Conservation (phyloP, 2,888 invertebrate genomes). For the Endotricha flammealis region DNA sequence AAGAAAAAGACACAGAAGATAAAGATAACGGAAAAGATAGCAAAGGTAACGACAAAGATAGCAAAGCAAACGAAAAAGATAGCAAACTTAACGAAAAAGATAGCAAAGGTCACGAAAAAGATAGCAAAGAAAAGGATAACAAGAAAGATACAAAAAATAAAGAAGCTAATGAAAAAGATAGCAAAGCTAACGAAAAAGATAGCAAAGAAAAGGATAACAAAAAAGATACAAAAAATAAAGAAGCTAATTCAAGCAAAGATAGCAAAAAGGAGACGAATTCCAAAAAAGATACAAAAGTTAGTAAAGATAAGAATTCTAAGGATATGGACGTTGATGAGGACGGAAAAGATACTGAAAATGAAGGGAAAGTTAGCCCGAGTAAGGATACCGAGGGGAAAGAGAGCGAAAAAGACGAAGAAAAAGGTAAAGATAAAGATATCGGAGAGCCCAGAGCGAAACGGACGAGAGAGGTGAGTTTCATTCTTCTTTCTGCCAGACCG, state of each 20-base stretch:
- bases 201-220: slow-evolving; percentile 21
- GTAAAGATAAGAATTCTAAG: slow-evolving; percentile 11
- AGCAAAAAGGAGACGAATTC: slow-evolving; percentile 17
- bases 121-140: slow-evolving; percentile 19
- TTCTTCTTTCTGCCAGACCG: too few species aligned
- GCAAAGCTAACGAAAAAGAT: slow-evolving; percentile 21
- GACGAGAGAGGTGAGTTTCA: slow-evolving; percentile 60
- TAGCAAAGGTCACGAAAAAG: slow-evolving; percentile 20
- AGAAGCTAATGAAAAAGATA: slow-evolving; percentile 11
- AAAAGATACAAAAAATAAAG: slow-evolving; percentile 12
- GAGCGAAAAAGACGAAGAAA: slow-evolving; percentile 21
- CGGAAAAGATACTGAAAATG: slow-evolving; percentile 10
- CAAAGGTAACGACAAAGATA: background rate
- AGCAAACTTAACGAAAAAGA: slow-evolving; percentile 15
- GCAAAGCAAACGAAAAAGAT: slow-evolving; percentile 17
- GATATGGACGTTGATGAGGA: slow-evolving; percentile 7
- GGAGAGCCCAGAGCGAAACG: slow-evolving; percentile 62
- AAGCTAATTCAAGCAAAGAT: slow-evolving; percentile 22
- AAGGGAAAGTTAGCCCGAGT: slow-evolving; percentile 11
- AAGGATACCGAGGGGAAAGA: slow-evolving; percentile 21
- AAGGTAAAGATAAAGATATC: slow-evolving; percentile 36
- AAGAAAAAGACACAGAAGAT: slow-evolving; percentile 4
- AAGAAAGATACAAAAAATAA: slow-evolving; percentile 14
- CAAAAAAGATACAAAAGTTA: slow-evolving; percentile 18
- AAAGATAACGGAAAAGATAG: slow-evolving; percentile 3